A percentile compares a stretch with the other conserved stretches of the same genome.
Evolutionary conservation across 2,888 invertebrate species (phyloP).

Genomic region (Andrena flavipes): DNA sequence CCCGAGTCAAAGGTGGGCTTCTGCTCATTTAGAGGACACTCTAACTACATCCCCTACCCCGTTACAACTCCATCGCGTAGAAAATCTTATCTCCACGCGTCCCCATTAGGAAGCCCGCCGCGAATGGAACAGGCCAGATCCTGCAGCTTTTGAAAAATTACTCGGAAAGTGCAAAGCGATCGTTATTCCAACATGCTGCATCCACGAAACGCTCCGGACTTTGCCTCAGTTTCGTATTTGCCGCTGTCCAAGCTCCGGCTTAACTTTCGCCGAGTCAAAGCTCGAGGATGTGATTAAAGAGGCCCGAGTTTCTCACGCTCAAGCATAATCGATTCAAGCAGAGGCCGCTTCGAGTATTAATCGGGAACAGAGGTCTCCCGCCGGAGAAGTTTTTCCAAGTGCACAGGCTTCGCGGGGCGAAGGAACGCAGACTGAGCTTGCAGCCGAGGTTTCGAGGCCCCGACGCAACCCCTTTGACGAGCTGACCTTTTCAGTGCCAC

Average conservation of each 20-base stretch:
- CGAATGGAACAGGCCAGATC: too few species aligned
- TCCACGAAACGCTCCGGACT: not conserved
- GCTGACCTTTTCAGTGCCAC: slow-evolving; percentile 36
- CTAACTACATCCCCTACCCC: not conserved
- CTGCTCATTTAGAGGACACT: not conserved
- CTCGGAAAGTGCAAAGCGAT: not conserved
- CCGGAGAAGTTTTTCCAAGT: slow-evolving; percentile 6
- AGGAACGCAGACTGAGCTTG: not conserved
- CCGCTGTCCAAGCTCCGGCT: not conserved
- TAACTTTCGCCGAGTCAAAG: not conserved
- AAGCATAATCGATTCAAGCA: not conserved
- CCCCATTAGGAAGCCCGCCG: not conserved
- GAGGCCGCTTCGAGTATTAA: slow-evolving; percentile 1
- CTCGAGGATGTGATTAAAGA: not conserved
- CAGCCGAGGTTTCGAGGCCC: slow-evolving; percentile 24
- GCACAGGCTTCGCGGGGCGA: slow-evolving; percentile 2
- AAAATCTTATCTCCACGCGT: not conserved
- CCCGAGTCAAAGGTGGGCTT: not conserved
- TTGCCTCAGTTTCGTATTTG: not conserved
- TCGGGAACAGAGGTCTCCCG: slow-evolving; percentile 6
- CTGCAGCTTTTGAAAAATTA: not conserved
- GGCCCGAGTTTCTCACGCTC: not conserved
- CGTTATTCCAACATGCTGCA: not conserved
- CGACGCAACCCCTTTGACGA: slow-evolving; percentile 34
- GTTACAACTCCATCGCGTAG: not conserved